phyloP scores from a whole-genome alignment of 2,113 vertebrate species.

The Narcine bancroftii region DNA sequence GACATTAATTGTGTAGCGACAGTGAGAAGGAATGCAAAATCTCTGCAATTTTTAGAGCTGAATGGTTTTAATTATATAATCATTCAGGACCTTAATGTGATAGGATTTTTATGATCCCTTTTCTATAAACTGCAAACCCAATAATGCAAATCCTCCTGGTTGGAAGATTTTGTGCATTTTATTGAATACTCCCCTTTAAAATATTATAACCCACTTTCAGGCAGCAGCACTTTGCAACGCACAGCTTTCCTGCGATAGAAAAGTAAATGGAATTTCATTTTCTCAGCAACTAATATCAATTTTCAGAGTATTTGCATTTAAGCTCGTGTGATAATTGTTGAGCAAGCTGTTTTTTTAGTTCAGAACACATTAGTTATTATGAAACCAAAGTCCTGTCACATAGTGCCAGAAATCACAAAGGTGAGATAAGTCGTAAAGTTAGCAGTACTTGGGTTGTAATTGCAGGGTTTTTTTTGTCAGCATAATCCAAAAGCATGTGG shows the following conservation, averaged over 20 bases:
- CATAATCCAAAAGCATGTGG: neutral
- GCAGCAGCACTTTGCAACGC: neutral
- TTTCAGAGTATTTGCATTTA: neutral
- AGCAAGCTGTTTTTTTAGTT: neutral
- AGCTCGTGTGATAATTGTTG: neutral
- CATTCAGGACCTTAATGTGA: constrained; percentile 30
- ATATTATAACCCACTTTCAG: neutral
- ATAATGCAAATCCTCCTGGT: constrained; percentile 29
- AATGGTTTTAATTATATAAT: constrained; percentile 34
- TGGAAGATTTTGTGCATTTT: constrained; percentile 23
- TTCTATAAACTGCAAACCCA: constrained; percentile 22
- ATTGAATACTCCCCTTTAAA: constrained; percentile 28
- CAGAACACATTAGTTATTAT: neutral
- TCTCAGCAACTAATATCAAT: neutral
- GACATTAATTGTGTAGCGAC: neutral
- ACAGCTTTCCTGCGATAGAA: neutral
- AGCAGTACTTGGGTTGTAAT: neutral
- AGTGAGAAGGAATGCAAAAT: constrained; percentile 11
- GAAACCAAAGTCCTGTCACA: neutral
- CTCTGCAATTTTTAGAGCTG: constrained; percentile 33
- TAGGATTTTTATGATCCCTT: constrained; percentile 23
- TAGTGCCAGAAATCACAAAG: neutral
- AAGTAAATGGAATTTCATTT: neutral
- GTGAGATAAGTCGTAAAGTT: neutral
- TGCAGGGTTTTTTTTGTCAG: neutral